Evolutionary conservation across 2,888 invertebrate species (phyloP), one percentile per base, ranked within the genome.

Genomic region (Pachliopta kotzebuea): DNA sequence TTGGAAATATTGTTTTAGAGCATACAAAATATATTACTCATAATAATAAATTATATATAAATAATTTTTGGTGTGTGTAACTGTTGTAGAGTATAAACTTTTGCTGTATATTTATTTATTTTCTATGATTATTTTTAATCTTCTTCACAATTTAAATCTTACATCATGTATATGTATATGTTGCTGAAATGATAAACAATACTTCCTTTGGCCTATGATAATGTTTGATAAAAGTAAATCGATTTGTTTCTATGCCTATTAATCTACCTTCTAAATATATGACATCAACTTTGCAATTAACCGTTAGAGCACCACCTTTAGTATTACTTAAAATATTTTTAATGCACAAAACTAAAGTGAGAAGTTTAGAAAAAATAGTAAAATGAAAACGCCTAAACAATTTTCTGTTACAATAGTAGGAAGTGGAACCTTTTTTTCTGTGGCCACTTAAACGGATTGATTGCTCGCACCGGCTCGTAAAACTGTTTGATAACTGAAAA

Each of bases 321-420:
- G 4, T 18, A 45, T n/a, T 6, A 45, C 6, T n/a, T 45, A n/a
- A 37, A 2, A 6, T 37, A 6, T 37, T 45, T 45, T 45, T 45
- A 4, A 18, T 11, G 1, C 45, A 45, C 18, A 45, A 18, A 18
- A 18, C 18, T n/a, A n/a, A 4, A 11, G 45, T 4, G n/a, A 45
- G 7, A 45, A 45, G 45, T 45, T 45, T 45, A n/a, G n/a, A n/a
- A 45, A 45, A 45, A 45, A 45, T 11, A 11, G n/a, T 18, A n/a
- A 45, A 45, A 45, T 6, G 8, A 45, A 7, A 45, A 45, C 8
- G 29, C 26, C 20, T 26, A 58, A 58, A 54, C 45, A 56, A 50
- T 14, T 45, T 8, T 57, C 56, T 29, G 29, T 55, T 55, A 74
- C 79, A 79, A 79, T 79, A 68, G 71, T 77, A 76, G 79, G 79